Base-by-base conservation (phyloP, 2,888 invertebrate species). In the Clusia tigrina region DNA sequence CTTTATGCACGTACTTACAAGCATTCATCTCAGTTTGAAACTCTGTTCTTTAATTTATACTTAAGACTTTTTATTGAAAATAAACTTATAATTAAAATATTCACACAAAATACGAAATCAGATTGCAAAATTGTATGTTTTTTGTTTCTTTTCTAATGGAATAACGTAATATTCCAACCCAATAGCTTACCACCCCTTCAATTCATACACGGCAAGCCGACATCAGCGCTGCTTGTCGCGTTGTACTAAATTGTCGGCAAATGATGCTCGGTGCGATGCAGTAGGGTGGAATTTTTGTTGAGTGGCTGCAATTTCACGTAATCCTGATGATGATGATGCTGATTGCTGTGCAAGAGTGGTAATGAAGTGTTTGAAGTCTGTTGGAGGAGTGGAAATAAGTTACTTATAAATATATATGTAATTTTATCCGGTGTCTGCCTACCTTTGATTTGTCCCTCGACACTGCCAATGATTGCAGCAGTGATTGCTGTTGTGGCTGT, bases 401-500 rank as follows among this genome's bases (percentile, higher is more conserved):
- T 48, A 2, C 10, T 1, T 52, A 37, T 18, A 53, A 20, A 23
- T 15, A 52, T 54, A 20, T 60, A 25, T n/a, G n/a, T 58, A 57
- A 61, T 22, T 52, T 5, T 20, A 10, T 48, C 10, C 52, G 52
- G 22, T 9, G n/a, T 25, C 62, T 65, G n/a, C n/a, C n/a, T 51
- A 89, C 89, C 83, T 89, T 87, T 69, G 90, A 88, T 81, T 88
- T 86, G 72, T 89, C 89, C 67, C 89, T 84, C 63, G 76, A 68
- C 51, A 76, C 78, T 32, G 73, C 71, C 18, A 20, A 54, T n/a
- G n/a, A n/a, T 52, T 56, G 23, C 37, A 62, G 37, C 53, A 62
- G 26, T 37, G 64, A 58, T 20, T 58, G 61, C n/a, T 52, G 64
- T 46, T 55, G 61, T 48, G 61, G 64, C 20, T 32, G 64, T 59